Conservation (phyloP, 2,113 vertebrate genomes). For the Austrofundulus limnaeus region DNA sequence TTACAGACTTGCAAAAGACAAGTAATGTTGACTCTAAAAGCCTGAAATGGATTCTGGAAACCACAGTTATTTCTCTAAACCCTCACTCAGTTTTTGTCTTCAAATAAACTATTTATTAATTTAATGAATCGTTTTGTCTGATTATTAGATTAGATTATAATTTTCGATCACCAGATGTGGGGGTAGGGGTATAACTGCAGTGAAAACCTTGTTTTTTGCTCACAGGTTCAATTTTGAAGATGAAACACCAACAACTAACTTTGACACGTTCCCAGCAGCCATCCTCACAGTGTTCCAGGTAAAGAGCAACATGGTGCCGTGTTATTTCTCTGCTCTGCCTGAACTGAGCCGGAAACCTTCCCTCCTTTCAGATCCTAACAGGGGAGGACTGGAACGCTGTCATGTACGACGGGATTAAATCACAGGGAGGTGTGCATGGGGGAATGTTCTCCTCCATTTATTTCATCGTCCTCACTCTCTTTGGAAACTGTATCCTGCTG, state of each 20-base stretch:
- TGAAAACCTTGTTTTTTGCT: constrained; percentile 27
- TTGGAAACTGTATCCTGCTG: constrained; percentile 98
- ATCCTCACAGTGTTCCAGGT: constrained; percentile 99
- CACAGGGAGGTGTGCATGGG: constrained; percentile 88
- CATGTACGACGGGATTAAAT: constrained; percentile 96
- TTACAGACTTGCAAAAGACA: too few relatives aligned
- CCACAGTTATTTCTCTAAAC: too few relatives aligned
- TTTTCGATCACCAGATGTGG: background rate
- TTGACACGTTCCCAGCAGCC: constrained; percentile 95
- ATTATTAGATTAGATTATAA: too few relatives aligned
- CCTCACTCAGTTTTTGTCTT: too few relatives aligned
- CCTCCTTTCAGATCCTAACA: constrained; percentile 86
- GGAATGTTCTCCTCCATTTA: constrained; percentile 97
- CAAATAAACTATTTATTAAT: too few relatives aligned
- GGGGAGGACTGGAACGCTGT: constrained; percentile 97
- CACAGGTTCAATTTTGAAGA: constrained; percentile 95
- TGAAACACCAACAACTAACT: constrained; percentile 95
- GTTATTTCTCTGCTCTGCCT: background rate
- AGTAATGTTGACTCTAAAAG: too few relatives aligned
- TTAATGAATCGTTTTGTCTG: too few relatives aligned
- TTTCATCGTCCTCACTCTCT: constrained; percentile 93
- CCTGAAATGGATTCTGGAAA: too few relatives aligned
- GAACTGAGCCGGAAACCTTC: constrained; percentile 7
- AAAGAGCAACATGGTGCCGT: constrained; percentile 42
- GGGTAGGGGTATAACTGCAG: constrained; percentile 3